Conservation (phyloP, 1,140 invertebrate species). For the Eupeodes corollae region DNA sequence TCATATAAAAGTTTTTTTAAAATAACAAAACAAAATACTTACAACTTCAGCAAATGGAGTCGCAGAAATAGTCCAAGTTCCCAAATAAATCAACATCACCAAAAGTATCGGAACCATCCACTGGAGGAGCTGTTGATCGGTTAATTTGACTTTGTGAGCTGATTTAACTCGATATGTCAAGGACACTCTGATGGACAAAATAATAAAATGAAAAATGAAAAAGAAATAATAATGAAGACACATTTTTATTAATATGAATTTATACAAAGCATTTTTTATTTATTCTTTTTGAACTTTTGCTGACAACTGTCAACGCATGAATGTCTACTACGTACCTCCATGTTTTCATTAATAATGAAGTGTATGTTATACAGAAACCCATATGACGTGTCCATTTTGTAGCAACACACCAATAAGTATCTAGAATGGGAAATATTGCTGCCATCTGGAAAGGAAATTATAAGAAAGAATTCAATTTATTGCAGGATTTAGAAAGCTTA, state of each 20-base stretch:
- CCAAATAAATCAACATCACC: constrained; percentile 77
- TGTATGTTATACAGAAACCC: constrained; percentile 85
- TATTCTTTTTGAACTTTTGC: background rate
- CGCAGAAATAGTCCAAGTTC: constrained; percentile 77
- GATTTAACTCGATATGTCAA: constrained; percentile 89
- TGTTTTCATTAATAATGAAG: constrained; percentile 82
- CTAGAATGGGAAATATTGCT: constrained; percentile 75
- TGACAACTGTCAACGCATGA: background rate
- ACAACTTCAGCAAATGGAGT: constrained; percentile 63
- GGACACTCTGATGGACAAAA: constrained; percentile 59
- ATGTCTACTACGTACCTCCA: constrained; percentile 55
- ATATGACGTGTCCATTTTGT: constrained; percentile 85
- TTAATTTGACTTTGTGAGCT: constrained; percentile 82
- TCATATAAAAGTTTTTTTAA: no score
- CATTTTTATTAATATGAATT: background rate
- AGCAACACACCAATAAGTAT: constrained; percentile 68
- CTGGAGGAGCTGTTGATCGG: constrained; percentile 79
- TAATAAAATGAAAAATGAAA: background rate
- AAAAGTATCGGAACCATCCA: constrained; percentile 83
- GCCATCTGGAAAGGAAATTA: constrained; percentile 58
- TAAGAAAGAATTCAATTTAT: background rate
- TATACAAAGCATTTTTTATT: background rate
- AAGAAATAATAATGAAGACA: no score
- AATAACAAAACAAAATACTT: constrained; percentile 18
- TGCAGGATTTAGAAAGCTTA: background rate